These are phyloP conservation scores for Idris sp. DNA, from an alignment of 1,140 invertebrate species.

Conservation along the genomic window DNA sequence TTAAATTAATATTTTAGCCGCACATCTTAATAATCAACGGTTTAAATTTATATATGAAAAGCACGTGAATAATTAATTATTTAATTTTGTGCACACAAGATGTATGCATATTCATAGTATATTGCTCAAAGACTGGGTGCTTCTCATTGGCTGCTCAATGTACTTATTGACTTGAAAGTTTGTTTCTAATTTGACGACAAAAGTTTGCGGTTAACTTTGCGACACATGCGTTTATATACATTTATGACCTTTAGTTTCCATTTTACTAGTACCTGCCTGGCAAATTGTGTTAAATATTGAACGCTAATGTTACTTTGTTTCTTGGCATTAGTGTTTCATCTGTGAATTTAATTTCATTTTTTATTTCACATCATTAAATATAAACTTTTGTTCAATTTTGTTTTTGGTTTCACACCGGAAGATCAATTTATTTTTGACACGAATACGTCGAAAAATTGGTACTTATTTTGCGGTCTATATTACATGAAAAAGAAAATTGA, in stretches of 20 bases:
- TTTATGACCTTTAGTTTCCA: conserved; percentile 38
- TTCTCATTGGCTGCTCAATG: conserved; percentile 40
- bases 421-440: conserved; percentile 48
- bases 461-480: conserved; percentile 36
- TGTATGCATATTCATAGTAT: conserved; percentile 29
- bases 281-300: conserved; percentile 42
- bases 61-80: not conserved
- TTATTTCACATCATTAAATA: no score
- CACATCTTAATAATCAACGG: conserved; percentile 3
- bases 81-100: conserved; percentile 12
- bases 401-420: conserved; percentile 2
- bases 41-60: not conserved
- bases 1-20: no score
- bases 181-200: conserved; percentile 56
- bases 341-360: conserved; percentile 4
- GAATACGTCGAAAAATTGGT: conserved; percentile 35
- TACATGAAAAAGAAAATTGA: conserved; percentile 28
- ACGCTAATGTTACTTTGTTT: conserved; percentile 17
- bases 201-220: conserved; percentile 49
- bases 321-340: conserved; percentile 3
- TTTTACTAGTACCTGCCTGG: conserved; percentile 25
- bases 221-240: conserved; percentile 55
- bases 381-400: conserved; percentile 1
- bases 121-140: conserved; percentile 27
- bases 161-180: conserved; percentile 38